These are phyloP conservation scores for Phrynosoma blainvillii DNA, from an alignment of 2,113 vertebrate genomes.

Conservation along the genomic window DNA sequence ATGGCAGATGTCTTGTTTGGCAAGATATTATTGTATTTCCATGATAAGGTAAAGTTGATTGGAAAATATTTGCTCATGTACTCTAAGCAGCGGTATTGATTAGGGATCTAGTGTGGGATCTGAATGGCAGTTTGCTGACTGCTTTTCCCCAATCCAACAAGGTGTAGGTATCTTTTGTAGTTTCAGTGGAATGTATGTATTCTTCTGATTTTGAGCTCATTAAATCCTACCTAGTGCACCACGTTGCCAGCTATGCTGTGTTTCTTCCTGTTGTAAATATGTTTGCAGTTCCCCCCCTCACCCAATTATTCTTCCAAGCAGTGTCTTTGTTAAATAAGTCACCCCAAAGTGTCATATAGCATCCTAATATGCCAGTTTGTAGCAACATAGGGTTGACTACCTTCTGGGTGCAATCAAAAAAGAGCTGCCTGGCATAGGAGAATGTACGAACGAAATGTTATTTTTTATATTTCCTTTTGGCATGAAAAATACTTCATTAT, in stretches of 20 bases:
- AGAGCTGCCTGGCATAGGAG: conserved; percentile 44
- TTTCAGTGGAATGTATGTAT: conserved; percentile 15
- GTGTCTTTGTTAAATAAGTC: conserved; percentile 53
- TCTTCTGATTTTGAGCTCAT: conserved; percentile 29
- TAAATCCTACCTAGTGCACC: not conserved
- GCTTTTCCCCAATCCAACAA: not conserved
- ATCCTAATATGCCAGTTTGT: conserved; percentile 28
- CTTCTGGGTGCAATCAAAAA: conserved; percentile 44
- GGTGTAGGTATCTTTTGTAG: not conserved
- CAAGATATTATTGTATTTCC: not conserved
- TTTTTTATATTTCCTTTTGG: conserved; percentile 57
- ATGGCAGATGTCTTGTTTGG: conserved; percentile 18
- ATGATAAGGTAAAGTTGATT: not conserved
- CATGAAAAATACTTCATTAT: conserved; percentile 53
- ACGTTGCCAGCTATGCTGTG: not conserved
- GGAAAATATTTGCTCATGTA: conserved; percentile 11
- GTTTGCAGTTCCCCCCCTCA: not conserved
- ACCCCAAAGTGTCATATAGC: conserved; percentile 24
- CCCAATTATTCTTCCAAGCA: not conserved
- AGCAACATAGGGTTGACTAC: conserved; percentile 41
- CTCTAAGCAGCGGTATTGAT: not conserved
- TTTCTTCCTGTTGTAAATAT: not conserved
- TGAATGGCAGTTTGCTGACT: not conserved
- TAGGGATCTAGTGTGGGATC: conserved; percentile 16
- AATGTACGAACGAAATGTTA: conserved; percentile 58